Conservation (phyloP, 2,797 vertebrate genomes). For the Sebastes hubbsi region DNA sequence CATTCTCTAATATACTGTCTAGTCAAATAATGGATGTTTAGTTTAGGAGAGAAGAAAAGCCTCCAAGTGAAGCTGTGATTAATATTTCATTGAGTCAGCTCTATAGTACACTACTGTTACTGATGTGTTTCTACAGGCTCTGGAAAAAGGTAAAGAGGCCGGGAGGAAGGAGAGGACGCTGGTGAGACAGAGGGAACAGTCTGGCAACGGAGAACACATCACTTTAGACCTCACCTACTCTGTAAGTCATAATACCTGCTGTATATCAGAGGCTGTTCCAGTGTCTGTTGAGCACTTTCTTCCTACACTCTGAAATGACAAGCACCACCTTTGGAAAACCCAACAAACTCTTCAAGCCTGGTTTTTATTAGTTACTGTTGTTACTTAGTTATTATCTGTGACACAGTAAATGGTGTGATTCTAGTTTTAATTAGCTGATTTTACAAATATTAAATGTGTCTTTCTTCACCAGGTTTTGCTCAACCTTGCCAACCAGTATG, state of each 20-base stretch:
- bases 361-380: too few relatives aligned
- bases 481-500: conserved; percentile 95
- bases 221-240: conserved; percentile 95
- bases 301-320: not conserved
- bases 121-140: conserved; percentile 81
- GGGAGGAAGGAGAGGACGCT: conserved; percentile 92
- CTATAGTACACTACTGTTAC: not conserved
- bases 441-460: not conserved
- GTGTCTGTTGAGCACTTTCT: not conserved
- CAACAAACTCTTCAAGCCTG: not conserved
- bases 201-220: conserved; percentile 86
- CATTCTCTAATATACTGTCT: not conserved
- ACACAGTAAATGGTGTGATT: too few relatives aligned
- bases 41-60: not conserved
- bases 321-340: not conserved
- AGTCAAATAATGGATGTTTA: not conserved
- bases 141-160: conserved; percentile 98
- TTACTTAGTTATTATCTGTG: not conserved
- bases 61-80: not conserved
- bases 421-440: not conserved
- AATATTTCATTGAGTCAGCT: not conserved
- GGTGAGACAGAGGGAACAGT: conserved; percentile 92
- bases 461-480: conserved; percentile 88
- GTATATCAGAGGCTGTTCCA: not conserved
- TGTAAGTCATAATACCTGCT: conserved; percentile 79